A percentile compares a stretch with the other conserved stretches of the same genome.
These are phyloP conservation scores for Branchellion lobata DNA, from an alignment of 2,888 invertebrate genomes.

Conservation along the genomic window DNA sequence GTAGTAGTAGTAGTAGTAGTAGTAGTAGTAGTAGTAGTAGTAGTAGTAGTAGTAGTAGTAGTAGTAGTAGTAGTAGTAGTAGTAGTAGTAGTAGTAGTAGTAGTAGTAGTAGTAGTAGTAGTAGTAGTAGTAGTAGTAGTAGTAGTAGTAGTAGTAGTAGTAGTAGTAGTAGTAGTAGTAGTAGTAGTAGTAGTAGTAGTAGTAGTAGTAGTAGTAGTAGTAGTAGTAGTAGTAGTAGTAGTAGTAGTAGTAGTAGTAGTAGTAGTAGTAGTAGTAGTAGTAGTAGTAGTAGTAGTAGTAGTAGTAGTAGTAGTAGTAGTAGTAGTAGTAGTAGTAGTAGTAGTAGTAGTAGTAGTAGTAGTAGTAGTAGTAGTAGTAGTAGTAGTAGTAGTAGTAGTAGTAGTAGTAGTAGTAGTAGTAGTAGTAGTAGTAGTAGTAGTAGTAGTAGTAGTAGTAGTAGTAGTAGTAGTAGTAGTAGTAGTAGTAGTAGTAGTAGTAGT, in stretches of 20 bases:
- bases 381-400: no score
- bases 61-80: background rate
- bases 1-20: conserved; percentile 9
- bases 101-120: background rate
- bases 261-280: no score
- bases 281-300: no score
- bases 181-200: no score
- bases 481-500: conserved; percentile 2
- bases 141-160: no score
- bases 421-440: background rate
- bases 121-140: no score
- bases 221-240: no score
- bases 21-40: conserved; percentile 3
- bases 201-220: no score
- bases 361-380: conserved; percentile 17
- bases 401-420: background rate
- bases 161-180: no score
- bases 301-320: background rate
- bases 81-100: background rate
- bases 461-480: background rate
- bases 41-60: background rate
- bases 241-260: no score
- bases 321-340: background rate
- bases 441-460: background rate
- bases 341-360: conserved; percentile 4